phyloP scores from a whole-genome alignment of 2,888 invertebrate genomes.

The Oscheius sp. region DNA sequence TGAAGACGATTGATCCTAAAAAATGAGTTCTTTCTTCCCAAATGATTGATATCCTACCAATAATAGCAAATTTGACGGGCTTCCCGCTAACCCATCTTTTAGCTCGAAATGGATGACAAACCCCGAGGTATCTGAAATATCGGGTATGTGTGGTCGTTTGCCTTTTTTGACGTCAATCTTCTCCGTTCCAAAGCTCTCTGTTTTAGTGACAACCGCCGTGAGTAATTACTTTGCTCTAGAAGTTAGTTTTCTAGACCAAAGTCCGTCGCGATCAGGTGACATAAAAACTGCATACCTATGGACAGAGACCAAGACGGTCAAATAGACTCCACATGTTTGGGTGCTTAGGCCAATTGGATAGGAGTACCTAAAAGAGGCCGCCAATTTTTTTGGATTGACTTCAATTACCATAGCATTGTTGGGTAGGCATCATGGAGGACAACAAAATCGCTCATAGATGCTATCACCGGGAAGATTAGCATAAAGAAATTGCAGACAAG shows the following conservation, averaged over 20 bases:
- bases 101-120: conserved; percentile 62
- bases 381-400: no score
- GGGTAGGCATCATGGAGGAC: conserved; percentile 62
- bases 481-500: conserved; percentile 69
- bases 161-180: neutral
- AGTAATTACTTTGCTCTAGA: neutral
- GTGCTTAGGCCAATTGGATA: conserved; percentile 68
- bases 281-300: conserved; percentile 46
- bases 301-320: conserved; percentile 62
- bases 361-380: conserved; percentile 60
- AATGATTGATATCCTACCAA: conserved; percentile 26
- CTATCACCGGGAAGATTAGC: conserved; percentile 67
- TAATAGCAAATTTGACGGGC: conserved; percentile 55
- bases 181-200: neutral
- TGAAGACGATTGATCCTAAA: conserved; percentile 60
- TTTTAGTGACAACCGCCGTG: neutral
- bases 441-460: conserved; percentile 58
- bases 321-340: conserved; percentile 67
- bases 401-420: conserved; percentile 57
- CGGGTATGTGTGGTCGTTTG: neutral
- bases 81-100: conserved; percentile 67
- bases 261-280: neutral
- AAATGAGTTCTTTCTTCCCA: neutral
- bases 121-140: conserved; percentile 45
- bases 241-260: neutral